Evolutionary conservation across 2,113 vertebrate genomes (phyloP).

Genomic region (Campylomormyrus numenius): DNA sequence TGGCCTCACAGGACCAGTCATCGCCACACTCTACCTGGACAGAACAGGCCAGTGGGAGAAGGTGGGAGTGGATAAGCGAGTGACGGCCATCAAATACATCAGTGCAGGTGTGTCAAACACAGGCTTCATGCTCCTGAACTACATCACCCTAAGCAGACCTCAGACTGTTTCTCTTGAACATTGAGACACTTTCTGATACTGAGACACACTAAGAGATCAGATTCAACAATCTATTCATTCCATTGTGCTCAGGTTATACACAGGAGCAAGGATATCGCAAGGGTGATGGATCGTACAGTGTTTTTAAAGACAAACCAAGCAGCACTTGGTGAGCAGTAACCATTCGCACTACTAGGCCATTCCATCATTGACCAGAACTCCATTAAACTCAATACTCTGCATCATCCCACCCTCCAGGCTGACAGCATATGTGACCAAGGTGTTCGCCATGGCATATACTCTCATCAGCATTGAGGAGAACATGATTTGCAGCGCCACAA

Average conservation of each 20-base stretch:
- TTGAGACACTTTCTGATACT: neutral
- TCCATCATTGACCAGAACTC: neutral
- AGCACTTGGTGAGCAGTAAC: slow-evolving; percentile 41
- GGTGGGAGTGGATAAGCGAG: slow-evolving; percentile 41
- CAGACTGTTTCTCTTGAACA: neutral
- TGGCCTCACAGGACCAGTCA: slow-evolving; percentile 43
- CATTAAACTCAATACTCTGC: neutral
- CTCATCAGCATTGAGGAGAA: slow-evolving; percentile 50
- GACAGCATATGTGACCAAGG: slow-evolving; percentile 80
- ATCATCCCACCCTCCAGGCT: slow-evolving; percentile 57
- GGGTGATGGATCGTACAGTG: slow-evolving; percentile 45
- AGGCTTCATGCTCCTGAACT: neutral
- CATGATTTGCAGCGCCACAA: slow-evolving; percentile 68
- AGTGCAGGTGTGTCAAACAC: slow-evolving; percentile 33
- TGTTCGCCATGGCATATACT: slow-evolving; percentile 67
- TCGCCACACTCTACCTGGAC: slow-evolving; percentile 58
- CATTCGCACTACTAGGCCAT: too few relatives aligned
- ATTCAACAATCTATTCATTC: neutral
- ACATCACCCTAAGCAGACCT: neutral
- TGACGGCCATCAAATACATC: slow-evolving; percentile 42
- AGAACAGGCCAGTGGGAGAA: slow-evolving; percentile 55
- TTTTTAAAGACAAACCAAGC: neutral
- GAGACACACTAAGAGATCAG: neutral
- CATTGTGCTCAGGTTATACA: slow-evolving; percentile 28
- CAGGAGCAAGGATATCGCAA: slow-evolving; percentile 37